Conservation (phyloP, 2,113 vertebrate species). For the Cavia aperea region DNA sequence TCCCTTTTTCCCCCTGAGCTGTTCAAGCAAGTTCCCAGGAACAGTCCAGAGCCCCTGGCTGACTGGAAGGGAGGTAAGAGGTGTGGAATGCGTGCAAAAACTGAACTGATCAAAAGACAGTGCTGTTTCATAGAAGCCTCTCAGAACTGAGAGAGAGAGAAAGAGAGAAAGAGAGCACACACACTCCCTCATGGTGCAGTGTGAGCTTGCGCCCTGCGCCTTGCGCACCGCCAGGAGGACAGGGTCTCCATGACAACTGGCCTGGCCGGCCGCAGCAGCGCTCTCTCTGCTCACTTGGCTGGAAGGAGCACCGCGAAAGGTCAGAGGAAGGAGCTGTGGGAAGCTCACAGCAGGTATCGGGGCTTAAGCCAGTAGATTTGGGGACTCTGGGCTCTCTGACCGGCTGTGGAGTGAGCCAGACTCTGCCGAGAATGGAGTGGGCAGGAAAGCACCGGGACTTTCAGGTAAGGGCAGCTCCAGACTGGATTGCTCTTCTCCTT, state of each 20-base stretch:
- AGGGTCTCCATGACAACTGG: slow-evolving; percentile 80
- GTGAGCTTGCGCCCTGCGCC: not conserved
- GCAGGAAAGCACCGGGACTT: slow-evolving; percentile 71
- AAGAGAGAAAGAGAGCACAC: not conserved
- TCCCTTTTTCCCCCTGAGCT: slow-evolving; percentile 46
- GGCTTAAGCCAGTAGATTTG: slow-evolving; percentile 59
- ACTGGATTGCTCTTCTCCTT: not conserved
- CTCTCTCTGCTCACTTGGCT: slow-evolving; percentile 72
- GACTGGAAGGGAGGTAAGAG: slow-evolving; percentile 73
- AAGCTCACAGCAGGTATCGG: slow-evolving; percentile 77
- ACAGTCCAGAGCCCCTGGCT: slow-evolving; percentile 58
- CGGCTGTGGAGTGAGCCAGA: slow-evolving; percentile 74
- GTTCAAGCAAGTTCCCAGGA: slow-evolving; percentile 61
- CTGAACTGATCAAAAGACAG: slow-evolving; percentile 74
- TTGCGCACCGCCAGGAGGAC: slow-evolving; percentile 45
- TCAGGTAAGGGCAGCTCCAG: slow-evolving; percentile 76
- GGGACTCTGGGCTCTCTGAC: slow-evolving; percentile 67
- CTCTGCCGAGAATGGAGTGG: slow-evolving; percentile 78
- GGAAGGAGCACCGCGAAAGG: slow-evolving; percentile 73
- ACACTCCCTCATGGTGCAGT: not conserved
- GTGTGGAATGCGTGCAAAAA: slow-evolving; percentile 72
- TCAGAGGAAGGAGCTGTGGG: slow-evolving; percentile 79
- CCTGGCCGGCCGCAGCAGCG: slow-evolving; percentile 66
- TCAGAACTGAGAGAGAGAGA: slow-evolving; percentile 66
- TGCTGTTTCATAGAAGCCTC: slow-evolving; percentile 74